Evolutionary conservation across 2,797 vertebrate genomes (phyloP).

Genomic region (Scleropages formosus): DNA sequence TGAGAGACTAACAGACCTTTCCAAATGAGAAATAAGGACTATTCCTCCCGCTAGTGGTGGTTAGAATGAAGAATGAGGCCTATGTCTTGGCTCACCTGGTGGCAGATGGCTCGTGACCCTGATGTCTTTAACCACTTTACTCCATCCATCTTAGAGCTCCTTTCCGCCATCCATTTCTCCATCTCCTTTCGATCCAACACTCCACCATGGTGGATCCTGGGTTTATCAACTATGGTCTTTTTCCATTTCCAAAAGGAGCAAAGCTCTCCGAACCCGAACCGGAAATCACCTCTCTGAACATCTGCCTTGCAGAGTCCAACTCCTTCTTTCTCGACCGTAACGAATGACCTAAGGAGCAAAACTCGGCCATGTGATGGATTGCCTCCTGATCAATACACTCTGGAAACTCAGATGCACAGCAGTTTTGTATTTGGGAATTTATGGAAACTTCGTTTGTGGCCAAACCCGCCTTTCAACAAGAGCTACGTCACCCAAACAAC

Average conservation of each 20-base stretch:
- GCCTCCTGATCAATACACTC: not conserved
- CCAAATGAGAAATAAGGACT: not conserved
- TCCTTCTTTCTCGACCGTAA: not conserved
- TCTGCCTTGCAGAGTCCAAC: not conserved
- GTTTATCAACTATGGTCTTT: too few species aligned
- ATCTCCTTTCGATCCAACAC: too few species aligned
- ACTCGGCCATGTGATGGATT: not conserved
- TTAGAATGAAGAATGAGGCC: too few species aligned
- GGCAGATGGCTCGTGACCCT: not conserved
- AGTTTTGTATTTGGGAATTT: not conserved
- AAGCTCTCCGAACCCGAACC: not conserved
- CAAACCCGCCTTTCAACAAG: not conserved
- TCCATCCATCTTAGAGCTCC: too few species aligned
- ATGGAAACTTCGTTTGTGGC: too few species aligned
- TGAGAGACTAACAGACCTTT: too few species aligned
- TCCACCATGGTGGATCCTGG: too few species aligned
- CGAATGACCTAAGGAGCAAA: slow-evolving; percentile 3
- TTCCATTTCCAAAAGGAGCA: not conserved
- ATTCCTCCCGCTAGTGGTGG: not conserved
- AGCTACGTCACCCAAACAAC: not conserved
- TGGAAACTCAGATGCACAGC: not conserved
- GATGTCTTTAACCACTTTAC: too few species aligned
- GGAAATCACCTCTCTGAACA: too few species aligned
- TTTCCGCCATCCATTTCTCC: too few species aligned
- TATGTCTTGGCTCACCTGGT: not conserved